A percentile compares a stretch with the other conserved stretches of the same genome.
Conservation (phyloP, 1,140 invertebrate genomes). For the Panulirus ornatus region DNA sequence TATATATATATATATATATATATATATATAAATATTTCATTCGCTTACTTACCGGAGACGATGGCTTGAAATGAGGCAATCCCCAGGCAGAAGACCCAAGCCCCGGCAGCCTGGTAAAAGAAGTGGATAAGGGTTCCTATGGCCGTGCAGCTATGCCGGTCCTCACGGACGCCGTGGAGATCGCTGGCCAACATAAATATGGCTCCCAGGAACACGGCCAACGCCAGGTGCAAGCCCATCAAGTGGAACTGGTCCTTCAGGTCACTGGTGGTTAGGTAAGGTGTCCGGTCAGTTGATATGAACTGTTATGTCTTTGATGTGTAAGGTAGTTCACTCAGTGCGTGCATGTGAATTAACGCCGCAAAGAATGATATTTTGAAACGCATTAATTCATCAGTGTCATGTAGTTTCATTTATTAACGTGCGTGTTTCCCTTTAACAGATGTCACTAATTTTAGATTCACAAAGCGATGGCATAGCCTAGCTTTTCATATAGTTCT, state of each 20-base stretch:
- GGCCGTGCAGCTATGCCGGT: constrained; percentile 75
- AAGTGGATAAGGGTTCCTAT: constrained; percentile 76
- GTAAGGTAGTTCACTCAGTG: no score
- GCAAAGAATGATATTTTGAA: no score
- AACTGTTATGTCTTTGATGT: background rate
- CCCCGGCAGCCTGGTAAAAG: constrained; percentile 76
- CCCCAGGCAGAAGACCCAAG: constrained; percentile 75
- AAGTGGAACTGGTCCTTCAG: constrained; percentile 77
- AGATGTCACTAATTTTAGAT: no score
- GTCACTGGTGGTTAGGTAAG: constrained; percentile 58
- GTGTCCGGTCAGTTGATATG: background rate
- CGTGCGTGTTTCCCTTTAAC: no score
- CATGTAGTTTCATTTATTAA: no score
- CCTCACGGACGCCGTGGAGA: constrained; percentile 55
- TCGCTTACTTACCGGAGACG: constrained; percentile 47
- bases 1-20: background rate
- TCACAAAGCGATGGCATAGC: no score
- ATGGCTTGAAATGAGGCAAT: constrained; percentile 76
- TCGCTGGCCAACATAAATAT: constrained; percentile 76
- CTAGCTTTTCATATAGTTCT: no score
- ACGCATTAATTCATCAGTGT: no score
- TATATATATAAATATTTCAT: no score
- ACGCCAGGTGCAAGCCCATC: constrained; percentile 76
- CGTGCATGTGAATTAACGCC: no score
- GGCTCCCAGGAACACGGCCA: constrained; percentile 74